Evolutionary conservation across 2,888 invertebrate species (phyloP), one percentile per base, ranked within the genome.

Genomic region (Dioctria rufipes): DNA sequence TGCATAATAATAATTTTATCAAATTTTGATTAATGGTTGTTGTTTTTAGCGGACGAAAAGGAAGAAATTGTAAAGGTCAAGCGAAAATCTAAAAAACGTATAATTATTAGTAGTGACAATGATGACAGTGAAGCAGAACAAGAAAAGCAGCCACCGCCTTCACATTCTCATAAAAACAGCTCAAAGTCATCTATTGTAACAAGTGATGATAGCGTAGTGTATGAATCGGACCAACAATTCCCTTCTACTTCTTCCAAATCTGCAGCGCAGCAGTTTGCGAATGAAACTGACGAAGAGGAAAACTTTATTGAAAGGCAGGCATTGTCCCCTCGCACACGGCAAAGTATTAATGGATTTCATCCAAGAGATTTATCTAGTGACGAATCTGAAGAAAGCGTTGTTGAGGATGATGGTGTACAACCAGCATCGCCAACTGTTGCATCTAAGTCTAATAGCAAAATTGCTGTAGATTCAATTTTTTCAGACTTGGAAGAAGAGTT

Each of bases 311-410:
- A 88, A 39, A 78, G 81, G 3, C 84, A 84, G 0, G 86, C 85
- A 0, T 67, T 88, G 0, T 89, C 88, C 0, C 89, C 89, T 11
- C 84, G 86, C 66, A 89, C 89, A 0, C 85, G 89, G 0, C 87
- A 87, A 87, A 88, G 88, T 65, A 88, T 88, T 2, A 88, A 88
- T 0, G 88, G 89, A 0, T 82, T 87, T n/a, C 85, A 87, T 3
- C 88, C 88, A 0, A 75, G 82, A 3, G 87, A 88, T 66, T 80
- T 87, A 0, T 79, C 84, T 0, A 83, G 85, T 54, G 86, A 86
- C 25, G 25, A 25, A 25, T 25, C 25, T 25, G 25, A 25, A 5
- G 84, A 84, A 51, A 85, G 85, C 5, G 85, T 83, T 13, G 40
- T 40, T 0, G 80, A 79, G 8, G 67, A 49, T 1, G 60, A 46